phyloP scores from a whole-genome alignment of 2,113 vertebrate species.

The Natator depressus region DNA sequence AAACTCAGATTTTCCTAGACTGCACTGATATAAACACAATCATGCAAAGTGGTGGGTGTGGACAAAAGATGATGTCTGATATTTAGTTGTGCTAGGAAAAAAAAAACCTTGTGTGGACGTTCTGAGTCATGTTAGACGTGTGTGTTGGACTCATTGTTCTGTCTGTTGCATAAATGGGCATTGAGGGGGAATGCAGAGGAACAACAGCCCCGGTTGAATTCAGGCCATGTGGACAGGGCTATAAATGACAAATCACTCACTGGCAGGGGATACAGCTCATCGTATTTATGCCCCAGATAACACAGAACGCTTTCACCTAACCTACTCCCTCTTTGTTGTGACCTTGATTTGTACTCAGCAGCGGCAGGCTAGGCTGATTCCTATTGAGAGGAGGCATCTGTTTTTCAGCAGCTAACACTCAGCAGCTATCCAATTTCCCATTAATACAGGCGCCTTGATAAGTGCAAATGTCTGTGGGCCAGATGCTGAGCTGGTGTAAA shows the following conservation, averaged over 20 bases:
- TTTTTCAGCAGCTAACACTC: not conserved
- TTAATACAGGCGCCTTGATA: not conserved
- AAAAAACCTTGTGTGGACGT: not conserved
- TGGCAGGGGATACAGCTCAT: not conserved
- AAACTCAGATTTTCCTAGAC: not conserved
- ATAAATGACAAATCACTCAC: not conserved
- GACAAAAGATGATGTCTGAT: not conserved
- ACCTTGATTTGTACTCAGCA: not conserved
- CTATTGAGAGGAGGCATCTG: rapidly evolving
- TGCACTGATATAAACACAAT: not conserved
- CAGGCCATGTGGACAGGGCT: not conserved
- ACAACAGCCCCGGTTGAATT: not conserved
- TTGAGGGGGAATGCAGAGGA: not conserved
- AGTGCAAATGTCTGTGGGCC: not conserved
- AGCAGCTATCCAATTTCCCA: not conserved
- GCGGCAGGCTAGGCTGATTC: not conserved
- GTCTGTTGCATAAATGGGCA: not conserved
- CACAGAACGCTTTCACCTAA: not conserved
- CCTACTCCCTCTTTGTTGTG: not conserved
- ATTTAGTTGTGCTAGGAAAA: not conserved
- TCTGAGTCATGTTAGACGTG: not conserved
- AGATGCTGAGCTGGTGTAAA: not conserved
- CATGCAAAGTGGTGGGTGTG: not conserved
- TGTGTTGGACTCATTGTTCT: not conserved
- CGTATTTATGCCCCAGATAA: not conserved